These are phyloP conservation scores for Coregonus ussuriensis DNA, from an alignment of 2,797 vertebrate genomes.

Conservation along the genomic window DNA sequence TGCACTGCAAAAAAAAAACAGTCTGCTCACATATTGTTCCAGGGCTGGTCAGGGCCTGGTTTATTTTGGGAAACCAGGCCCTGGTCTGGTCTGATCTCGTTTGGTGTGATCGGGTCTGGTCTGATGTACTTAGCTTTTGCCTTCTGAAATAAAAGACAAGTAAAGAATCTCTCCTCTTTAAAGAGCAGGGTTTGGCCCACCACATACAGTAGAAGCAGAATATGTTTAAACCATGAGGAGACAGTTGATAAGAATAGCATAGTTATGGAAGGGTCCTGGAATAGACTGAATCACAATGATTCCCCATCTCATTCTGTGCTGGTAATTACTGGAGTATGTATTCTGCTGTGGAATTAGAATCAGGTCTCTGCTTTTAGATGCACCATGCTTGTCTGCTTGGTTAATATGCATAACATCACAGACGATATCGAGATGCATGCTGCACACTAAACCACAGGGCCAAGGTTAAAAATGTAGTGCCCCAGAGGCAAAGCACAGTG, in stretches of 20 bases:
- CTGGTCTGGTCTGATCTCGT: too few species aligned
- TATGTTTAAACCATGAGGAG: conserved; percentile 10
- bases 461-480: neutral
- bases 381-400: neutral
- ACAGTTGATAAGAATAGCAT: neutral
- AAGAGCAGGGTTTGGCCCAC: neutral
- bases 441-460: neutral
- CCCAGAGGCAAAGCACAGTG: neutral
- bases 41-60: neutral
- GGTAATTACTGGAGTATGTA: conserved; percentile 3
- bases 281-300: neutral
- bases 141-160: conserved; percentile 13
- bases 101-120: neutral
- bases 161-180: conserved; percentile 1
- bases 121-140: neutral
- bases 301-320: neutral
- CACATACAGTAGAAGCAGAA: neutral
- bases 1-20: neutral
- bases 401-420: neutral
- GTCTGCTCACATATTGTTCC: neutral
- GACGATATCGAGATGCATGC: neutral
- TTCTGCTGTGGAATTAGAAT: conserved; percentile 11
- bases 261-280: neutral
- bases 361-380: neutral
- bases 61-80: too few species aligned